These are phyloP conservation scores for Tenthredo amoena DNA, from an alignment of 2,888 invertebrate species.

Conservation along the genomic window DNA sequence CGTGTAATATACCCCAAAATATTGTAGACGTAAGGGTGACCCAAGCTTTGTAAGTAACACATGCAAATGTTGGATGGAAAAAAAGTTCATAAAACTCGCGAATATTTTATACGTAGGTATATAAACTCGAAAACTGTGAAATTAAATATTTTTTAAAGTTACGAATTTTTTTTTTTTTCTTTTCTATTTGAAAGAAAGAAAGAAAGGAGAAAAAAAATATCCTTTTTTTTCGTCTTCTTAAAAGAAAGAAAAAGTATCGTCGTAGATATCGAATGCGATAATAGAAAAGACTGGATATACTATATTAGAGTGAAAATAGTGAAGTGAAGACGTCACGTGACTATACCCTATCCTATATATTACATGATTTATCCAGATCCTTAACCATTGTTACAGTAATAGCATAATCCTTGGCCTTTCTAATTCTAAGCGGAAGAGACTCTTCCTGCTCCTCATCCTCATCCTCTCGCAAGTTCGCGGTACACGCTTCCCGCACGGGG, in stretches of 20 bases:
- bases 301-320: not conserved
- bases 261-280: not conserved
- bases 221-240: not conserved
- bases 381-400: constrained; percentile 23
- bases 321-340: not conserved
- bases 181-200: not conserved
- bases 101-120: not conserved
- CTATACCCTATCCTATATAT: not conserved
- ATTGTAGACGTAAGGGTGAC: not conserved
- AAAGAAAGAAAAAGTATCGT: too few relatives aligned
- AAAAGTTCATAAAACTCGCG: not conserved
- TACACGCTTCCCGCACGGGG: constrained; percentile 30
- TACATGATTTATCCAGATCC: constrained; percentile 9
- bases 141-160: not conserved
- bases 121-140: not conserved
- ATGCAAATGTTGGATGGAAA: not conserved
- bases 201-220: not conserved
- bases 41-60: not conserved
- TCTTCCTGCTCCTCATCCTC: constrained; percentile 17
- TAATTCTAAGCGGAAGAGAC: constrained; percentile 43
- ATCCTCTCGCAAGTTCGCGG: constrained; percentile 1
- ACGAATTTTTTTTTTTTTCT: not conserved
- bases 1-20: not conserved
- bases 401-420: constrained; percentile 27
- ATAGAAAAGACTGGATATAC: not conserved